phyloP scores from a whole-genome alignment of 2,797 vertebrate genomes.

The Cygnus olor region DNA sequence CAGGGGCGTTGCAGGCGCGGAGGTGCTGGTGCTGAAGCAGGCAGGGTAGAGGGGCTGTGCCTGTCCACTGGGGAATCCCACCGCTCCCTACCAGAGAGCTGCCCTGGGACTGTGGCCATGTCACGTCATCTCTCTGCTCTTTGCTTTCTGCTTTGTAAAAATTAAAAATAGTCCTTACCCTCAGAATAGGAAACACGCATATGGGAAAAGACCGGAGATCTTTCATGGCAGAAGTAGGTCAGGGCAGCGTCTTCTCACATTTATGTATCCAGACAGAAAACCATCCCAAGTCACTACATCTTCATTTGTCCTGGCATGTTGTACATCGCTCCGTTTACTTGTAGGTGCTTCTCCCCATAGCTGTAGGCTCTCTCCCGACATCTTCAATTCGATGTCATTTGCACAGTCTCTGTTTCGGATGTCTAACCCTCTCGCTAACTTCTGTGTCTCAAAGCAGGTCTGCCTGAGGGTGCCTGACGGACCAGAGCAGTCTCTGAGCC shows the following conservation, averaged over 20 bases:
- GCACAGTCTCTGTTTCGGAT: not conserved
- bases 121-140: not conserved
- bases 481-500: not conserved
- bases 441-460: not conserved
- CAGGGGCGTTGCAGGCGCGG: not conserved
- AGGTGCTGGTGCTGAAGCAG: not conserved
- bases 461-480: not conserved
- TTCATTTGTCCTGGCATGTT: rapidly evolving
- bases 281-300: not conserved
- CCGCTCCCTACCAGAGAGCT: not conserved
- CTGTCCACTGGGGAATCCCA: not conserved
- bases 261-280: not conserved
- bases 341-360: not conserved
- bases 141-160: not conserved
- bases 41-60: not conserved
- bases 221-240: not conserved
- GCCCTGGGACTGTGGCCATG: not conserved
- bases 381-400: not conserved
- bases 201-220: not conserved
- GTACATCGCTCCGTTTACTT: not conserved
- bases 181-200: rapidly evolving
- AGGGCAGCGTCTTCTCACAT: not conserved
- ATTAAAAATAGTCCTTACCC: rapidly evolving
- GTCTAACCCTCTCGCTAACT: not conserved
- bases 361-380: not conserved